Evolutionary conservation across 2,113 vertebrate species (phyloP).

Genomic region (Hypanus sabinus): DNA sequence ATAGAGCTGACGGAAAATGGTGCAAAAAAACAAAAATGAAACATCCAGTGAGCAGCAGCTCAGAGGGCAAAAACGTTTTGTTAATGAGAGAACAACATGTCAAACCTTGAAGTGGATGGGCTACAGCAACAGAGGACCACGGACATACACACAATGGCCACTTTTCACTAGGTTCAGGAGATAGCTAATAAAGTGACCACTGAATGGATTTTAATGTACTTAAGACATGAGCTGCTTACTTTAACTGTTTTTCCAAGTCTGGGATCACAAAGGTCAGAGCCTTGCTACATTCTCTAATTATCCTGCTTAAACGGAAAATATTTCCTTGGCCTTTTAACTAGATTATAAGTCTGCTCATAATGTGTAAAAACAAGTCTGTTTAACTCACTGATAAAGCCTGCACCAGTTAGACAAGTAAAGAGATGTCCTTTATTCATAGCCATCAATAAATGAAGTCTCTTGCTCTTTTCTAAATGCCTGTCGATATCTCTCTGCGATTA

Average conservation of each 20-base stretch:
- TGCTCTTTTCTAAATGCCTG: background rate
- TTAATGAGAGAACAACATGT: too few species aligned
- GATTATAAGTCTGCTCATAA: background rate
- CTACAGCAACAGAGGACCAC: too few species aligned
- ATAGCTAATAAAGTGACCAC: too few species aligned
- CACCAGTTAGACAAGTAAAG: too few species aligned
- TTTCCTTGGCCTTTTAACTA: background rate
- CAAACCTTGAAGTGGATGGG: too few species aligned
- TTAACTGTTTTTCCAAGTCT: background rate
- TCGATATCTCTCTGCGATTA: background rate
- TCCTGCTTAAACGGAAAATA: background rate
- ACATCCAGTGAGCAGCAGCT: too few species aligned
- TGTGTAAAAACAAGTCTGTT: background rate
- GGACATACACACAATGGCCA: too few species aligned
- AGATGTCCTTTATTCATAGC: background rate
- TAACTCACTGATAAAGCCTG: conserved; percentile 1
- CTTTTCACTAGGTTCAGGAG: too few species aligned
- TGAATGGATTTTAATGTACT: background rate
- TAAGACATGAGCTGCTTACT: background rate
- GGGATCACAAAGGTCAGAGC: background rate
- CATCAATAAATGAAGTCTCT: background rate
- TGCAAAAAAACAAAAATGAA: too few species aligned
- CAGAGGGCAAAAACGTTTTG: too few species aligned
- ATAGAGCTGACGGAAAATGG: too few species aligned
- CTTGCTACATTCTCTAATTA: background rate